phyloP scores from a whole-genome alignment of 2,888 invertebrate genomes.

The Drosophila infuscata region DNA sequence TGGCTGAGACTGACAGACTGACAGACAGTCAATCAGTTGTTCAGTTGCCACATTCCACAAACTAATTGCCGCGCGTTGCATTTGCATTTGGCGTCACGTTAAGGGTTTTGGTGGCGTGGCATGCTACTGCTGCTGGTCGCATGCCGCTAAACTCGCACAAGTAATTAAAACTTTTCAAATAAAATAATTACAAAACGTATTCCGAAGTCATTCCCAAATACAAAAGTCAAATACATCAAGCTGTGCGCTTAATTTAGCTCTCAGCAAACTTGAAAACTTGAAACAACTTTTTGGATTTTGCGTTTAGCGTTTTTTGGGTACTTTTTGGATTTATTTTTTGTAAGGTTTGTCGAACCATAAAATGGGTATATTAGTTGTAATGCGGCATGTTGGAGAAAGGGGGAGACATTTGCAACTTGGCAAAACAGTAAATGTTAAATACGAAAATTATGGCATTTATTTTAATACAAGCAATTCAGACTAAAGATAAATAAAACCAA shows the following conservation, averaged over 20 bases:
- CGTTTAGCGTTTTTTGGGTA: neutral
- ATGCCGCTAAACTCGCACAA: slow-evolving; percentile 47
- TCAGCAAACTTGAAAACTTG: slow-evolving; percentile 31
- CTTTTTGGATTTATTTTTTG: neutral
- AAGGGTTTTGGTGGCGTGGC: neutral
- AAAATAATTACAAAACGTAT: slow-evolving; percentile 74
- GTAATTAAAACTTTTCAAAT: slow-evolving; percentile 80
- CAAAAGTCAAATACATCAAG: slow-evolving; percentile 72
- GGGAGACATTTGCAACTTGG: neutral
- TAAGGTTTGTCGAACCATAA: neutral
- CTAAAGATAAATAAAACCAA: neutral
- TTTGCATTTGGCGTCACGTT: slow-evolving; percentile 22
- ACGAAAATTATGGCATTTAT: neutral
- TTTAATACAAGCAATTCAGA: neutral
- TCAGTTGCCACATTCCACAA: slow-evolving; percentile 31
- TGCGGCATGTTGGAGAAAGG: too few species aligned
- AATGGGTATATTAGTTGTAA: neutral
- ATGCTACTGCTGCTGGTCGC: neutral
- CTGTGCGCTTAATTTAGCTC: slow-evolving; percentile 61
- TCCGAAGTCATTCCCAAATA: slow-evolving; percentile 63
- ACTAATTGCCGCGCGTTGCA: slow-evolving; percentile 38
- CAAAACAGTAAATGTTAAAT: neutral
- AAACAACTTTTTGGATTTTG: slow-evolving; percentile 28
- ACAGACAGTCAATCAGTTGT: slow-evolving; percentile 38
- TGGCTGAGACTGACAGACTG: slow-evolving; percentile 32